Percentiles rank a stretch among this genome's conserved stretches.
phyloP scores from a whole-genome alignment of 2,888 invertebrate species.

The Adelognathus sp. region DNA sequence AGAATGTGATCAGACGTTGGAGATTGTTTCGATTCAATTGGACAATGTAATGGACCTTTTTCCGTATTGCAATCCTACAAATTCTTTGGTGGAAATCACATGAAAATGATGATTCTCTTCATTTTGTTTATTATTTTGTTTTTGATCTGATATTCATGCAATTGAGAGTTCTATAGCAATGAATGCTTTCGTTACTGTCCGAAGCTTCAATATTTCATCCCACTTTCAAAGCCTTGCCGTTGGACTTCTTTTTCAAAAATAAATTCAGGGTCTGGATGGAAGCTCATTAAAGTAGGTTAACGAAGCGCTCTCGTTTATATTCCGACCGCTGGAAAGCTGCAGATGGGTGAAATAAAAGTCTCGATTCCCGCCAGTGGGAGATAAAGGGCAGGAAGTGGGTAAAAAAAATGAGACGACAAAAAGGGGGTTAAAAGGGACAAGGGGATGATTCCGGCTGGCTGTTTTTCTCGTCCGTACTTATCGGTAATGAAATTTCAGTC shows the following conservation, averaged over 20 bases:
- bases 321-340: not conserved
- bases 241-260: not conserved
- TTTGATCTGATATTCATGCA: too few species aligned
- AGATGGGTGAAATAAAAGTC: not conserved
- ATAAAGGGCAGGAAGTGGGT: not conserved
- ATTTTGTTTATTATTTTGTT: too few species aligned
- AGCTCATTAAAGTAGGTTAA: not conserved
- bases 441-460: constrained; percentile 1
- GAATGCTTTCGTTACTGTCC: too few species aligned
- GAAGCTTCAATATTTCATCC: too few species aligned
- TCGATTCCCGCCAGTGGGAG: not conserved
- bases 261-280: not conserved
- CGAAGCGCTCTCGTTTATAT: not conserved
- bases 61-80: too few species aligned
- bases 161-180: too few species aligned
- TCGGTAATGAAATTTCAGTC: constrained; percentile 43
- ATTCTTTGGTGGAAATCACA: too few species aligned
- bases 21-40: not conserved
- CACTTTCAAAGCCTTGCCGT: too few species aligned
- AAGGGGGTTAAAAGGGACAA: not conserved
- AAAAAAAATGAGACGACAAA: not conserved
- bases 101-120: not conserved
- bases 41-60: not conserved
- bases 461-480: constrained; percentile 19
- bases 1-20: not conserved